phyloP scores from a whole-genome alignment of 2,113 vertebrate genomes.

The Pimephales promelas region DNA sequence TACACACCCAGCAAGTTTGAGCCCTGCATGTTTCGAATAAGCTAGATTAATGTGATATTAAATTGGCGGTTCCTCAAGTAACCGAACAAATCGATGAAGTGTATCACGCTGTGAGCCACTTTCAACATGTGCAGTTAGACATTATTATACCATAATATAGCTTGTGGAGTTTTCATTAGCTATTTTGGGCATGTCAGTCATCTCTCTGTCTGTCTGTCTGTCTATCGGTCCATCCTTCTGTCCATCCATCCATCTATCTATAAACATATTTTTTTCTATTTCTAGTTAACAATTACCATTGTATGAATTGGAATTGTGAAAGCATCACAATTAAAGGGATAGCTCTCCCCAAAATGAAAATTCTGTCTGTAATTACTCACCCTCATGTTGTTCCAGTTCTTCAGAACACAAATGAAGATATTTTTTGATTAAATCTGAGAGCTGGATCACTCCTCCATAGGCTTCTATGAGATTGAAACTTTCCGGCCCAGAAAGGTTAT shows the following conservation, averaged over 20 bases:
- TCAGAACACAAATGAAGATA: too few species aligned
- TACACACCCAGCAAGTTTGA: slow-evolving; percentile 56
- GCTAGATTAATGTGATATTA: slow-evolving; percentile 51
- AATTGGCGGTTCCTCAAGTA: slow-evolving; percentile 49
- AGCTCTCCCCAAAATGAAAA: too few species aligned
- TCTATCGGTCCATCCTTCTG: background rate
- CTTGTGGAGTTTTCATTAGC: background rate
- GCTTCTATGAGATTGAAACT: too few species aligned
- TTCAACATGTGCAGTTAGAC: slow-evolving; percentile 11
- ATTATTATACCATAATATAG: background rate
- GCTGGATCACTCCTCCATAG: too few species aligned
- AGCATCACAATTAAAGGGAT: too few species aligned
- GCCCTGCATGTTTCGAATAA: slow-evolving; percentile 59
- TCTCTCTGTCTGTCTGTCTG: background rate
- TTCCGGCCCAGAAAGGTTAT: too few species aligned
- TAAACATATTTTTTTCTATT: too few species aligned
- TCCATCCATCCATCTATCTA: background rate
- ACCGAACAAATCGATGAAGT: slow-evolving; percentile 47
- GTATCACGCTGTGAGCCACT: background rate
- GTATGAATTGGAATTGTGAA: too few species aligned
- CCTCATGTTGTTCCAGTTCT: too few species aligned
- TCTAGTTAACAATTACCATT: too few species aligned
- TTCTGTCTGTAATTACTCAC: too few species aligned
- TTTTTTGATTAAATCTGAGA: too few species aligned
- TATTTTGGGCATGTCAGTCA: background rate